Evolutionary conservation across 2,888 invertebrate species (phyloP).

Genomic region (Troglohyphantes excavatus): DNA sequence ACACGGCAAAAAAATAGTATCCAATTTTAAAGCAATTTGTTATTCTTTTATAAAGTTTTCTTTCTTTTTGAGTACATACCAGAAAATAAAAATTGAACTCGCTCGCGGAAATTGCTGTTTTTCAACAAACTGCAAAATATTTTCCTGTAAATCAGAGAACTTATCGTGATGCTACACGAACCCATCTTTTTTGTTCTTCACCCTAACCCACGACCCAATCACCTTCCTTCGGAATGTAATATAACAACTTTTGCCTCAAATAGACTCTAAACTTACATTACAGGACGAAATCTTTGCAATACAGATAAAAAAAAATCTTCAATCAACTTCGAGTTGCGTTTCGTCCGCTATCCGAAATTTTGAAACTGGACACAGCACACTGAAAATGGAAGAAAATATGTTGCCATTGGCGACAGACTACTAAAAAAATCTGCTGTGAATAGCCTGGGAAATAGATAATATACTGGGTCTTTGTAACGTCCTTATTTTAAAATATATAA

Average conservation of each 20-base stretch:
- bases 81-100: too few species aligned
- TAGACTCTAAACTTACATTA: slow-evolving; percentile 28
- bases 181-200: not conserved
- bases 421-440: slow-evolving; percentile 4
- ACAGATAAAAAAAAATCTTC: slow-evolving; percentile 34
- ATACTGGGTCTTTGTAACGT: slow-evolving; percentile 47
- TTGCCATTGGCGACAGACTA: slow-evolving; percentile 30
- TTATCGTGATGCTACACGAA: not conserved
- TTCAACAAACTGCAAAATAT: too few species aligned
- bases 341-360: slow-evolving; percentile 40
- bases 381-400: slow-evolving; percentile 22
- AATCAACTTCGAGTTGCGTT: slow-evolving; percentile 53
- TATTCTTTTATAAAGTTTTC: too few species aligned
- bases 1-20: too few species aligned
- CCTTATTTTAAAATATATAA: slow-evolving; percentile 36
- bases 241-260: slow-evolving; percentile 28
- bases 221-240: not conserved
- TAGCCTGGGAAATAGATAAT: slow-evolving; percentile 7
- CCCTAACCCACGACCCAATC: not conserved
- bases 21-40: too few species aligned
- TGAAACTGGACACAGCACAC: slow-evolving; percentile 49
- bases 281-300: slow-evolving; percentile 2
- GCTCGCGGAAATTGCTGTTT: too few species aligned
- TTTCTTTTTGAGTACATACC: too few species aligned
- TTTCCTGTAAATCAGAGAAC: slow-evolving; percentile 1